phyloP scores from a whole-genome alignment of 2,113 vertebrate genomes.

The Chamaetylas fuelleborni region DNA sequence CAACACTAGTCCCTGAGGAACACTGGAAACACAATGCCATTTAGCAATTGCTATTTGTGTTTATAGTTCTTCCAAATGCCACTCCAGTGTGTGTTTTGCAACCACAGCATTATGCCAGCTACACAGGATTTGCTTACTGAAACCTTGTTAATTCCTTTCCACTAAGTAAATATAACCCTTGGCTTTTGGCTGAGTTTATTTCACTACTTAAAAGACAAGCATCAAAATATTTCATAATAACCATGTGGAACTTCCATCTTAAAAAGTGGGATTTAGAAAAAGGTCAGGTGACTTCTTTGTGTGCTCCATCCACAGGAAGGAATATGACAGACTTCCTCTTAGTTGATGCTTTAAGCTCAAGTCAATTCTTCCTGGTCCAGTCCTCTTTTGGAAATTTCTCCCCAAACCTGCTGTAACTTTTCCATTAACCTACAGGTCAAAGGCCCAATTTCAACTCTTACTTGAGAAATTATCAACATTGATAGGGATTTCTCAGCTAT shows the following conservation, averaged over 20 bases:
- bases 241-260: not conserved
- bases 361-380: not conserved
- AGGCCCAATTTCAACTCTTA: not conserved
- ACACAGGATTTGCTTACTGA: not conserved
- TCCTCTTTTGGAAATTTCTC: not conserved
- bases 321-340: not conserved
- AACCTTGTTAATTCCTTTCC: not conserved
- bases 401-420: not conserved
- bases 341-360: not conserved
- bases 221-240: not conserved
- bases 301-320: not conserved
- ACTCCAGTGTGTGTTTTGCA: not conserved
- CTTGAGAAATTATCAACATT: not conserved
- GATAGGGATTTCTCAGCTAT: not conserved
- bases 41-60: not conserved
- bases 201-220: not conserved
- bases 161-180: not conserved
- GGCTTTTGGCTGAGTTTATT: not conserved
- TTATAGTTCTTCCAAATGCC: not conserved
- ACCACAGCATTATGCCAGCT: not conserved
- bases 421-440: not conserved
- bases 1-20: not conserved
- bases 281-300: not conserved
- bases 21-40: not conserved
- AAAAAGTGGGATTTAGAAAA: not conserved